These are phyloP conservation scores for Trissolcus brochymenae DNA, from an alignment of 2,888 invertebrate genomes.

Conservation along the genomic window DNA sequence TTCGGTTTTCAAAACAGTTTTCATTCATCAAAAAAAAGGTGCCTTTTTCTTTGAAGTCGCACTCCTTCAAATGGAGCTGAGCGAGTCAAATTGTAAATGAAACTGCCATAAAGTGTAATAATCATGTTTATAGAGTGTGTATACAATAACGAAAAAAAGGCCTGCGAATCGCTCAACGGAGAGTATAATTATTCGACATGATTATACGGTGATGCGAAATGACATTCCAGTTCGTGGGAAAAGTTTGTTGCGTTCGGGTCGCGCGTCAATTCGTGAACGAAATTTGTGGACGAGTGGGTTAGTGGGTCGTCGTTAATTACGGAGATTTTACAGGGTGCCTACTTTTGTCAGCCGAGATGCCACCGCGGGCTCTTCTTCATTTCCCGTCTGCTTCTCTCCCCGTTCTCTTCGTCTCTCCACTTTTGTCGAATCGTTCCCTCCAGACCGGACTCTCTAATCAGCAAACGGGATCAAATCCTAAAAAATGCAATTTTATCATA, in stretches of 20 bases:
- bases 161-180: slow-evolving; percentile 10
- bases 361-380: background rate
- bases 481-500: background rate
- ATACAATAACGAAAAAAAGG: slow-evolving; percentile 21
- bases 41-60: too few relatives aligned
- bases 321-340: slow-evolving; percentile 47
- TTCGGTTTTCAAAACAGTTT: too few relatives aligned
- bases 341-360: slow-evolving; percentile 20
- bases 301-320: slow-evolving; percentile 58
- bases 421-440: slow-evolving; percentile 44
- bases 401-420: slow-evolving; percentile 5
- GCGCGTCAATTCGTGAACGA: slow-evolving; percentile 54
- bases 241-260: slow-evolving; percentile 50
- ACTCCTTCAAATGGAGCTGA: background rate
- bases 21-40: too few relatives aligned
- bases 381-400: background rate
- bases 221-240: slow-evolving; percentile 57
- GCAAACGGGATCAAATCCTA: slow-evolving; percentile 53
- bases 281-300: slow-evolving; percentile 59
- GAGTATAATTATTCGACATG: slow-evolving; percentile 41
- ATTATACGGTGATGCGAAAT: slow-evolving; percentile 49
- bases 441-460: slow-evolving; percentile 55
- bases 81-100: background rate
- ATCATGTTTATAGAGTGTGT: slow-evolving; percentile 15
- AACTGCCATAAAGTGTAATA: slow-evolving; percentile 11